A percentile compares a stretch with the other conserved stretches of the same genome.
These are phyloP conservation scores for Drosophila biarmipes DNA, from an alignment of 1,140 invertebrate genomes.

Conservation along the genomic window DNA sequence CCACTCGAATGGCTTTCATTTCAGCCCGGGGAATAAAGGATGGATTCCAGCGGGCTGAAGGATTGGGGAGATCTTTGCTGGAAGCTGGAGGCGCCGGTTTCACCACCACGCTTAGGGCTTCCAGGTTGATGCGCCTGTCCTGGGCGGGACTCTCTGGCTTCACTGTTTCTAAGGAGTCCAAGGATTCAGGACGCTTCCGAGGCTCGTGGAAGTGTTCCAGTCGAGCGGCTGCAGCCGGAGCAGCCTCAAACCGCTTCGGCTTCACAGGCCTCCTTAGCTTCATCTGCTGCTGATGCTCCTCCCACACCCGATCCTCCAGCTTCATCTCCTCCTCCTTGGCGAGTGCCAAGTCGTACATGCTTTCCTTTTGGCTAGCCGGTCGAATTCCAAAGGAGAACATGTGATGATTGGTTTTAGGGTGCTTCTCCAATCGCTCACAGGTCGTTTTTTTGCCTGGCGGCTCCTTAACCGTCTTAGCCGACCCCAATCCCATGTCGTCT, in stretches of 20 bases:
- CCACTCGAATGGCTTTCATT: not conserved
- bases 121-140: conserved; percentile 7
- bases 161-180: not conserved
- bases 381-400: conserved; percentile 51
- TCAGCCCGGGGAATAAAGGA: not conserved
- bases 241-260: conserved; percentile 24
- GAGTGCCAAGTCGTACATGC: conserved; percentile 1
- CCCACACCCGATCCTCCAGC: conserved; percentile 49
- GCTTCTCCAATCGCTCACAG: conserved; percentile 8
- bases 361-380: conserved; percentile 13
- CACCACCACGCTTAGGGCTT: conserved; percentile 7
- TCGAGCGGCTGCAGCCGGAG: conserved; percentile 44
- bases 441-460: not conserved
- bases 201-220: conserved; percentile 13
- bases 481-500: not conserved
- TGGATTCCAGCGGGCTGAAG: not conserved
- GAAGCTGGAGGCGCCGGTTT: not conserved
- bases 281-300: conserved; percentile 35
- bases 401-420: not conserved
- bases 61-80: not conserved
- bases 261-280: conserved; percentile 7
- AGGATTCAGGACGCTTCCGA: not conserved
- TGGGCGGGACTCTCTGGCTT: not conserved
- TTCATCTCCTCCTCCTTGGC: conserved; percentile 49
- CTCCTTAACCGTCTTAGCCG: not conserved